Percentiles rank a stretch among this genome's conserved stretches.
These are phyloP conservation scores for Piprites chloris DNA, from an alignment of 2,113 vertebrate genomes.

Conservation along the genomic window DNA sequence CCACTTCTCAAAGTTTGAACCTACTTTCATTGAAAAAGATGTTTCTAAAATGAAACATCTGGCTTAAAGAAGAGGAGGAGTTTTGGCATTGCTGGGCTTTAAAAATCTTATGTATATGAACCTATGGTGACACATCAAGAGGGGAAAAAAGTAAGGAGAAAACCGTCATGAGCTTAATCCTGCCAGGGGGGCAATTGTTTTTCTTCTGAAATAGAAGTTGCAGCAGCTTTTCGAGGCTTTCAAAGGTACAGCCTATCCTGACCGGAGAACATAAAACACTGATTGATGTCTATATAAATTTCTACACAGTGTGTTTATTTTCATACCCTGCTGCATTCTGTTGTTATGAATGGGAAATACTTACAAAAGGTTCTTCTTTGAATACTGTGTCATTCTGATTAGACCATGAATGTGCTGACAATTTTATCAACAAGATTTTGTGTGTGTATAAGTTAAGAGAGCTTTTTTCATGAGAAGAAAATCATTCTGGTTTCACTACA, in stretches of 20 bases:
- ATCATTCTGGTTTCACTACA: constrained; percentile 15
- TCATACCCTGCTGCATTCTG: constrained; percentile 22
- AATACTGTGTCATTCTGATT: not conserved
- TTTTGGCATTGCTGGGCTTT: not conserved
- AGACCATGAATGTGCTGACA: constrained; percentile 10
- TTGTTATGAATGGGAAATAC: constrained; percentile 33
- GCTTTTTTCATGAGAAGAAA: constrained; percentile 35
- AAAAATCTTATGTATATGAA: not conserved
- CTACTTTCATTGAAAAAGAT: constrained; percentile 32
- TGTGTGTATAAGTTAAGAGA: not conserved
- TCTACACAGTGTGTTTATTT: not conserved
- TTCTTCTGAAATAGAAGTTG: constrained; percentile 22
- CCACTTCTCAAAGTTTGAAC: constrained; percentile 42
- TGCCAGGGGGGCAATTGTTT: not conserved
- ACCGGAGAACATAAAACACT: constrained; percentile 21
- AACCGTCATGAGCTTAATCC: constrained; percentile 39
- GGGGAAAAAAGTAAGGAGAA: not conserved
- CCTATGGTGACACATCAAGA: not conserved
- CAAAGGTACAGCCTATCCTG: constrained; percentile 29
- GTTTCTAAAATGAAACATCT: constrained; percentile 48
- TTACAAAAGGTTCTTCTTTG: not conserved
- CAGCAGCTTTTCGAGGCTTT: constrained; percentile 10
- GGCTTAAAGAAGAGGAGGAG: not conserved
- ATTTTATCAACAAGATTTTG: constrained; percentile 45
- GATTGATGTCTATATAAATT: not conserved